Base-by-base conservation (phyloP, 1,140 invertebrate species). In the Potamilus streckersoni region DNA sequence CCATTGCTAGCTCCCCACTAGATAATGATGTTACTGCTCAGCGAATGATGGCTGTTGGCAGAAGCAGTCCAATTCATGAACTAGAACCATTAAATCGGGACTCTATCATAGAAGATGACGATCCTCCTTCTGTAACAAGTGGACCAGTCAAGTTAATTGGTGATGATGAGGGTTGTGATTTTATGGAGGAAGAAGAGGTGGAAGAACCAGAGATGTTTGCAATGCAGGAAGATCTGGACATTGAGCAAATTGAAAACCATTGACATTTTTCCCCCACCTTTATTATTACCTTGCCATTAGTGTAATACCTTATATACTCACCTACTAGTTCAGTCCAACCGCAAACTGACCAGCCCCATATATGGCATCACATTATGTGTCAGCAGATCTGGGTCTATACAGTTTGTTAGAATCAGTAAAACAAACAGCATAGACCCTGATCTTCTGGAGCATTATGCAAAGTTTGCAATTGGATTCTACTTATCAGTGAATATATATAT, bases 161-260 rank as follows among this genome's bases (percentile, higher is more conserved):
- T 65, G 83, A 84, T 4, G 80, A 79, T 49, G 79, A 80, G 31
- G 73, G 71, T 5, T 75, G 71, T 61, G 76, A 79, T 55, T 70
- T 64, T 64, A 79, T 73, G 23, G 80, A 80, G 58, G 80, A 81
- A 20, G 72, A 73, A 27, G 79, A 78, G 16, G 76, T 80, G 66
- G 83, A 81, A 73, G 76, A 49, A 49, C 38, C 38, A 49, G 38
- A 49, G 11, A 49, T 86, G 62, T 86, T 85, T 71, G 79, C 83
- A 20, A 68, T 86, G 49, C 80, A 79, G 17, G 80, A 80, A 57
- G 85, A 86, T 66, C 78, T 86, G 38, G 85, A 86, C 82, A 74
- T 86, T 61, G 82, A 86, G 71, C 81, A 86, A 74, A 86, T 86
- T 74, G 85, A 86, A 72, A 86, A 80, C 68, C 81, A 85, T 66